Conservation (phyloP, 2,888 invertebrate genomes). For the Aplocera efformata region DNA sequence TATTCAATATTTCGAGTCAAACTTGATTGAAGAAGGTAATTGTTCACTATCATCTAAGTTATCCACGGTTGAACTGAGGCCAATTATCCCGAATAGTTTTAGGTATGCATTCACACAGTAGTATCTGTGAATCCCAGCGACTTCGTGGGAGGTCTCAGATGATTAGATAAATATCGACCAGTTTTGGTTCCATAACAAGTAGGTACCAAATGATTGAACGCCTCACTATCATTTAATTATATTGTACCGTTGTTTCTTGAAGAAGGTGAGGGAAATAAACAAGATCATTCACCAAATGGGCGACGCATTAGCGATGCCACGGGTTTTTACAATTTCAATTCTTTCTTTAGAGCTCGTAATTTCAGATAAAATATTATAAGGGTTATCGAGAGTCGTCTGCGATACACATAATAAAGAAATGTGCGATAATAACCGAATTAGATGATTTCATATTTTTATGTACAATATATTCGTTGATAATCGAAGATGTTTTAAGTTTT, state of each 20-base stretch:
- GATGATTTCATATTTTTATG: too few relatives aligned
- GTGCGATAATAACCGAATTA: too few relatives aligned
- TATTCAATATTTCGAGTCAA: slow-evolving; percentile 4
- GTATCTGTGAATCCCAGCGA: slow-evolving; percentile 29
- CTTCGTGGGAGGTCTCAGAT: slow-evolving; percentile 54
- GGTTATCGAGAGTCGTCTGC: too few relatives aligned
- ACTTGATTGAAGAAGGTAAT: slow-evolving; percentile 25
- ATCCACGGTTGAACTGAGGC: slow-evolving; percentile 40
- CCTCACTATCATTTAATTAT: slow-evolving; percentile 12
- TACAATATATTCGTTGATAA: too few relatives aligned
- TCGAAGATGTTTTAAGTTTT: too few relatives aligned
- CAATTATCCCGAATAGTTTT: slow-evolving; percentile 48
- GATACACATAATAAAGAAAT: too few relatives aligned
- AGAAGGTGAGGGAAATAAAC: too few relatives aligned
- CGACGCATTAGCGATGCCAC: too few relatives aligned
- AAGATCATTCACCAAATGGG: too few relatives aligned
- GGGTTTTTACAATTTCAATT: too few relatives aligned
- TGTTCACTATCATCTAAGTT: slow-evolving; percentile 30
- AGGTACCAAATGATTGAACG: slow-evolving; percentile 21
- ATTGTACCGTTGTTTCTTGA: slow-evolving; percentile 8
- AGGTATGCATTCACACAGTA: slow-evolving; percentile 27
- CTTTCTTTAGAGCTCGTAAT: too few relatives aligned
- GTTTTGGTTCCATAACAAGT: slow-evolving; percentile 14
- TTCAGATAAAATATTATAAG: too few relatives aligned
- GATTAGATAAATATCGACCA: slow-evolving; percentile 28